phyloP scores from a whole-genome alignment of 2,797 vertebrate genomes.

The Gobio occitaniae region DNA sequence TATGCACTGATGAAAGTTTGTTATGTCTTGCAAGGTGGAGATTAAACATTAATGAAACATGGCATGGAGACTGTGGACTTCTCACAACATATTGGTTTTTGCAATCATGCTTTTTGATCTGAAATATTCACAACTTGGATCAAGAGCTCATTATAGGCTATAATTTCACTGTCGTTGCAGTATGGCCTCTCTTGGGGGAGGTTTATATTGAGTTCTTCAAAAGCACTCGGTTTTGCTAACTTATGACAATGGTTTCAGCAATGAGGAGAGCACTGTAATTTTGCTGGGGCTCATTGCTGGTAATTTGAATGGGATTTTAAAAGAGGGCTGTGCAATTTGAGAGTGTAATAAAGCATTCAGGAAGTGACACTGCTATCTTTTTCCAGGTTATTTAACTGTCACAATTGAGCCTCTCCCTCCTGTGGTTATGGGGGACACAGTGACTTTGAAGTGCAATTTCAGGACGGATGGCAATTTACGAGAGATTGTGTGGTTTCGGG shows the following conservation, averaged over 20 bases:
- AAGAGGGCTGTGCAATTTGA: conserved; percentile 22
- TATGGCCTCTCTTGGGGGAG: conserved; percentile 25
- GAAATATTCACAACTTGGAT: conserved; percentile 19
- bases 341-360: conserved; percentile 37
- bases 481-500: conserved; percentile 95
- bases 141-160: conserved; percentile 28
- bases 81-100: conserved; percentile 18
- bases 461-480: conserved; percentile 90
- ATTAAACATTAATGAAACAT: conserved; percentile 45
- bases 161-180: conserved; percentile 26
- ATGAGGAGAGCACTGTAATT: conserved; percentile 18
- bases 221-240: conserved; percentile 7
- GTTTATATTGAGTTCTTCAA: conserved; percentile 28
- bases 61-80: conserved; percentile 13
- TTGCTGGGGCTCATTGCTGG: neutral
- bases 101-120: conserved; percentile 31
- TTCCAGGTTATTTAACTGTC: conserved; percentile 88
- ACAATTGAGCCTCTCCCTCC: conserved; percentile 89
- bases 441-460: conserved; percentile 95
- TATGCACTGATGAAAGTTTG: neutral
- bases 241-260: conserved; percentile 30
- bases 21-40: conserved; percentile 21
- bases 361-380: conserved; percentile 48
- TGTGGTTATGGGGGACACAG: conserved; percentile 90
- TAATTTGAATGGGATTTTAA: conserved; percentile 35